These are phyloP conservation scores for Oncopodura yosiiana DNA, from an alignment of 1,140 invertebrate genomes.

Conservation along the genomic window DNA sequence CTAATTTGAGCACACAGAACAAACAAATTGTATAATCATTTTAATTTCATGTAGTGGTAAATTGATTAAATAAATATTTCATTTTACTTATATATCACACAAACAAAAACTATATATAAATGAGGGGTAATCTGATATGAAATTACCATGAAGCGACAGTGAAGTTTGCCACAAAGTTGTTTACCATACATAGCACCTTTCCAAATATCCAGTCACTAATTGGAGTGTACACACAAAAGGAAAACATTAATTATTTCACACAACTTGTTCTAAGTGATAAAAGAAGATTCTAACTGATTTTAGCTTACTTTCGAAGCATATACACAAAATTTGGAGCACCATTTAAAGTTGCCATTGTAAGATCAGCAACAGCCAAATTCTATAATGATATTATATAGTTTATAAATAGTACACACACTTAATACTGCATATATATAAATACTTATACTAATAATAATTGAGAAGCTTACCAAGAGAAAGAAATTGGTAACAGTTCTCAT, in stretches of 20 bases:
- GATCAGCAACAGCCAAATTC: conserved; percentile 48
- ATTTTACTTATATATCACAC: too few relatives aligned
- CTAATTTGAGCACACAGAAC: too few relatives aligned
- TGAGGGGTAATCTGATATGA: too few relatives aligned
- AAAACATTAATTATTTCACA: conserved; percentile 2
- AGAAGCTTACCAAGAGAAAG: conserved; percentile 38
- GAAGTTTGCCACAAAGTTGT: conserved; percentile 78
- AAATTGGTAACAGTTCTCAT: conserved; percentile 46
- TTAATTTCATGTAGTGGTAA: too few relatives aligned
- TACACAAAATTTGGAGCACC: conserved; percentile 44
- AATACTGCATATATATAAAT: not conserved
- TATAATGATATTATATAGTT: too few relatives aligned
- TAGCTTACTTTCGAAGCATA: conserved; percentile 39
- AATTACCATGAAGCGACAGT: conserved; percentile 78
- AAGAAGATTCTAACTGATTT: not conserved
- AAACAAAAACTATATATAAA: too few relatives aligned
- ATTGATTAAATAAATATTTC: too few relatives aligned
- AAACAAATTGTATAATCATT: too few relatives aligned
- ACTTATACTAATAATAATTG: not conserved
- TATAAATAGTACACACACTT: conserved; percentile 45
- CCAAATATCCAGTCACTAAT: conserved; percentile 79
- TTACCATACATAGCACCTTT: conserved; percentile 67
- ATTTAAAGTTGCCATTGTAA: conserved; percentile 44
- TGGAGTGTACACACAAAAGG: conserved; percentile 36
- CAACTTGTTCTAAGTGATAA: not conserved